These are phyloP conservation scores for Charanyca ferruginea DNA, from an alignment of 2,888 invertebrate genomes.

Conservation along the genomic window DNA sequence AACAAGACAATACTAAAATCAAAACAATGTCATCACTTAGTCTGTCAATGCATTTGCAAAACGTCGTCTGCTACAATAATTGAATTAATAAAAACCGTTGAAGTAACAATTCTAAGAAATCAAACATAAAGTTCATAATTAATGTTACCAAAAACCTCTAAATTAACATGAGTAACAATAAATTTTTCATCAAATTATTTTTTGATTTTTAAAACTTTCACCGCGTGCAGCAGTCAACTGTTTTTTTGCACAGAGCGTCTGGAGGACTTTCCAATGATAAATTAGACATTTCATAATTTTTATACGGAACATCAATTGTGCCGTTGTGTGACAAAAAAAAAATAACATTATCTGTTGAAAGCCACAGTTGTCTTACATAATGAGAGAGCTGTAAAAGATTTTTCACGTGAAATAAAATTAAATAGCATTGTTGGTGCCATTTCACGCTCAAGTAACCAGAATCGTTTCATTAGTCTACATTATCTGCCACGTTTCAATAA, in stretches of 20 bases:
- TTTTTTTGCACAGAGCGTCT: conserved; percentile 69
- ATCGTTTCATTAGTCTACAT: conserved; percentile 41
- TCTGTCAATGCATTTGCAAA: conserved; percentile 42
- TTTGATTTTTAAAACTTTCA: conserved; percentile 59
- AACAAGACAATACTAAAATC: conserved; percentile 7
- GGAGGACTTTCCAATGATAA: conserved; percentile 80
- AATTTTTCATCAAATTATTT: conserved; percentile 67
- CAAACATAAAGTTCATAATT: conserved; percentile 41
- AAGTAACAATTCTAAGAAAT: conserved; percentile 32
- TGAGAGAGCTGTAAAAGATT: conserved; percentile 40
- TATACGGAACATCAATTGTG: conserved; percentile 65
- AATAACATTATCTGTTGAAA: conserved; percentile 36
- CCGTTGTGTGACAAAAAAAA: conserved; percentile 51
- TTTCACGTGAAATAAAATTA: conserved; percentile 48
- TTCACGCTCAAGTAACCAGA: conserved; percentile 32
- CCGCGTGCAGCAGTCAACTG: conserved; percentile 64
- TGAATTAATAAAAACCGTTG: conserved; percentile 11
- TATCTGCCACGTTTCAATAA: conserved; percentile 40
- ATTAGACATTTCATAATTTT: conserved; percentile 71
- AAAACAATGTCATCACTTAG: conserved; percentile 3
- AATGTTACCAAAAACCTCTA: conserved; percentile 14
- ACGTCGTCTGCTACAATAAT: conserved; percentile 21
- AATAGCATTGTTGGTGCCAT: conserved; percentile 35
- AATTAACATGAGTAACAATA: conserved; percentile 46
- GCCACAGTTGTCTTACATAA: conserved; percentile 29